These are phyloP conservation scores for Neelides sp. DNA, from an alignment of 1,140 invertebrate genomes.

Conservation along the genomic window DNA sequence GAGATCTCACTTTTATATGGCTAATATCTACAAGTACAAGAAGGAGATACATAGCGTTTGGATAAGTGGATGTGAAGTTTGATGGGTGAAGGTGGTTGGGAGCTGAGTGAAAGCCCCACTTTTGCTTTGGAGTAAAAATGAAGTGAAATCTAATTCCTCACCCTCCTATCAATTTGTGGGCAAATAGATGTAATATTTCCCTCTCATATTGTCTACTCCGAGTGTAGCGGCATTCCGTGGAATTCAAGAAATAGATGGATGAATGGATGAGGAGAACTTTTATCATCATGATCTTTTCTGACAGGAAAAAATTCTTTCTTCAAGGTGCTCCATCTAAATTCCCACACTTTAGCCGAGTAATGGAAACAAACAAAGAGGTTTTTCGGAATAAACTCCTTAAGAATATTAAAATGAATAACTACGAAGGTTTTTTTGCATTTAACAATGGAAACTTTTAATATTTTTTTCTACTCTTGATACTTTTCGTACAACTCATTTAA, in stretches of 20 bases:
- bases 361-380: too few species aligned
- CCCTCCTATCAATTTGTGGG: conserved; percentile 12
- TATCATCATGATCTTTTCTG: conserved; percentile 5
- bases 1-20: too few species aligned
- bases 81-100: too few species aligned
- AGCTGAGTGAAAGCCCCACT: background rate
- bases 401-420: background rate
- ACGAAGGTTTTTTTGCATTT: background rate
- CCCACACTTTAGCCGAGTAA: too few species aligned
- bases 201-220: conserved; percentile 9
- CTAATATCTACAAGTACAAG: too few species aligned
- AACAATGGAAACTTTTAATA: background rate
- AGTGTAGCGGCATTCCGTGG: background rate
- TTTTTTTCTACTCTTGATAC: background rate
- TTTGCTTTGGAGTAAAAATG: background rate
- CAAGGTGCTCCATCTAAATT: background rate
- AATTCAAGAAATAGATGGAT: background rate
- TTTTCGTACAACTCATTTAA: too few species aligned
- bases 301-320: background rate
- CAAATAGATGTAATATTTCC: conserved; percentile 18
- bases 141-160: conserved; percentile 10
- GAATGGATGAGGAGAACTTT: background rate
- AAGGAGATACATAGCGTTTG: too few species aligned
- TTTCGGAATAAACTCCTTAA: background rate
- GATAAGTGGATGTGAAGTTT: too few species aligned